These are phyloP conservation scores for Ectemnius continuus DNA, from an alignment of 2,888 invertebrate genomes.

Conservation along the genomic window DNA sequence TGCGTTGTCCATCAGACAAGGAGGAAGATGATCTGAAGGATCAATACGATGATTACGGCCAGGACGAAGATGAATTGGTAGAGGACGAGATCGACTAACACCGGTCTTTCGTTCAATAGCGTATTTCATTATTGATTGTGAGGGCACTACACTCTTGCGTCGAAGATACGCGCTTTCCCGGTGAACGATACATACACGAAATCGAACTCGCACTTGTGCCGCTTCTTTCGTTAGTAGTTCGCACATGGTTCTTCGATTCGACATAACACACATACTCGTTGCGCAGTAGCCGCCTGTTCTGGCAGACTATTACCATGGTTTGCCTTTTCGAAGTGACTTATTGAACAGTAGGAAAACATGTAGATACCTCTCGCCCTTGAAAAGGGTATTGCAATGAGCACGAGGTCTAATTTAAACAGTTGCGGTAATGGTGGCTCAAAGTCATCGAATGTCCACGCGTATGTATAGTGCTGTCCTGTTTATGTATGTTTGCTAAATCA, in stretches of 20 bases:
- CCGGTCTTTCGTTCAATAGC: not conserved
- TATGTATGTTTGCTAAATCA: slow-evolving; percentile 11
- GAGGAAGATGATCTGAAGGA: slow-evolving; percentile 70
- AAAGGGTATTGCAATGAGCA: slow-evolving; percentile 30
- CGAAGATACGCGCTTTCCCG: slow-evolving; percentile 27
- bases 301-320: too few species aligned
- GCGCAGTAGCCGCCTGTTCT: too few species aligned
- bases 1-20: slow-evolving; percentile 69
- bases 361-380: slow-evolving; percentile 31
- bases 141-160: slow-evolving; percentile 10
- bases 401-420: slow-evolving; percentile 23
- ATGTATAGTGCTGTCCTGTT: slow-evolving; percentile 13
- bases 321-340: too few species aligned
- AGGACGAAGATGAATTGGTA: slow-evolving; percentile 82
- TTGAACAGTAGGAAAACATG: not conserved
- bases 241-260: not conserved
- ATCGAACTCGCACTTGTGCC: not conserved
- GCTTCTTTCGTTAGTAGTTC: not conserved
- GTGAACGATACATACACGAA: slow-evolving; percentile 26
- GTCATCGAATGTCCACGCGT: slow-evolving; percentile 22
- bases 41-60: slow-evolving; percentile 79
- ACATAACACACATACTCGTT: not conserved
- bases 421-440: slow-evolving; percentile 34
- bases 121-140: not conserved
- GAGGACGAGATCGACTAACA: slow-evolving; percentile 68